Conservation (phyloP, 1,140 invertebrate genomes). For the Gonatopus flavifemur region DNA sequence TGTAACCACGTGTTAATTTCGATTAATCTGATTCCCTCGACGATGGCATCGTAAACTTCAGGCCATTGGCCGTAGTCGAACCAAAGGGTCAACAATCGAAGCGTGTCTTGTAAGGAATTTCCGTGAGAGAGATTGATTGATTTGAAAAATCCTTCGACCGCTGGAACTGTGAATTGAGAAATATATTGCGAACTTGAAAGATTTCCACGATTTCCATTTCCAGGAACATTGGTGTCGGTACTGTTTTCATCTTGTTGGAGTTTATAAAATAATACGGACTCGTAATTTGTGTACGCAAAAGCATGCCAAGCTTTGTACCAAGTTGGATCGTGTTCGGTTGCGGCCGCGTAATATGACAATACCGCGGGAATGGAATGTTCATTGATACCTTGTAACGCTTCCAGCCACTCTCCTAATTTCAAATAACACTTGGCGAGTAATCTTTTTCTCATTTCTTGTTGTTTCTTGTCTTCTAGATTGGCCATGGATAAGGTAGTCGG, state of each 20-base stretch:
- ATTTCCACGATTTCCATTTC: conserved; percentile 33
- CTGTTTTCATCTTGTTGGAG: conserved; percentile 63
- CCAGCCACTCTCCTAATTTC: conserved; percentile 89
- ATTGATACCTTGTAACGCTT: conserved; percentile 77
- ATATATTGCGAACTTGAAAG: conserved; percentile 61
- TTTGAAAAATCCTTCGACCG: conserved; percentile 93
- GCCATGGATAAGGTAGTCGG: conserved; percentile 30
- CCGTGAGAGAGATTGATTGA: conserved; percentile 91
- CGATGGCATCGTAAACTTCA: conserved; percentile 91
- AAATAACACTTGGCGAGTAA: conserved; percentile 84
- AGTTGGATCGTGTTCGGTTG: conserved; percentile 83
- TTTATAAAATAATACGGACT: conserved; percentile 91
- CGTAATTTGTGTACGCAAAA: conserved; percentile 97
- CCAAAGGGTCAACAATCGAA: conserved; percentile 90
- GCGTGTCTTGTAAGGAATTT: conserved; percentile 96
- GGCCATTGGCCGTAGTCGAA: conserved; percentile 93
- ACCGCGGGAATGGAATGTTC: conserved; percentile 80
- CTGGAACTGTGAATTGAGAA: conserved; percentile 84
- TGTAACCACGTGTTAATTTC: conserved; percentile 99
- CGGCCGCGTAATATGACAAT: conserved; percentile 81
- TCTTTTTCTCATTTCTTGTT: conserved; percentile 67
- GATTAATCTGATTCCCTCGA: conserved; percentile 88
- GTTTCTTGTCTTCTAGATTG: conserved; percentile 60
- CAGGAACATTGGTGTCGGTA: conserved; percentile 36
- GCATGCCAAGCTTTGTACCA: conserved; percentile 99